Evolutionary conservation across 2,113 vertebrate genomes (phyloP), one percentile per base, ranked within the genome.

Genomic region (Grammomys dolichurus): DNA sequence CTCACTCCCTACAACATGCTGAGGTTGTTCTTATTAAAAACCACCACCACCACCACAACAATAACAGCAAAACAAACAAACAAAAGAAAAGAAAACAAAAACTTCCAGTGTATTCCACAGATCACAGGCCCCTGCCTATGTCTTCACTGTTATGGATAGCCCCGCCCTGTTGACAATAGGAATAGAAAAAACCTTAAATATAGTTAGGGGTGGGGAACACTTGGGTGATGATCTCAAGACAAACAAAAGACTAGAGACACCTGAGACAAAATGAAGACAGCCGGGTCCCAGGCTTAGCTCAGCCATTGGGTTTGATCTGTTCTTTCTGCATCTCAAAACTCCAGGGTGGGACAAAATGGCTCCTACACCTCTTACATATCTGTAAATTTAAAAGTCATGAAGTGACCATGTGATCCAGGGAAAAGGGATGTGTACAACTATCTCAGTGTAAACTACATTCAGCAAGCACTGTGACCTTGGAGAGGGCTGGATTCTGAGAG

Each of bases 201-300:
- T 19, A 28, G 67, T 69, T 33, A 31, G 51, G 48, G 63, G 31
- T 69, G 43, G 20, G 63, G 40, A 31, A 22, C 9, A 17, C 33
- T 46, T 82, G 81, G 0, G 46, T 14, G 54, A 75, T 13, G 54
- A 78, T 2, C 22, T 24, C 63, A 56, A 10, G 14, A n/a, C 43
- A 51, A 58, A 51, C 67, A 31, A 65, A 28, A 70, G 48, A 67
- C 11, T 16, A 7, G 76, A 67, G 58, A 75, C 58, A n/a, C 0
- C 0, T 6, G 36, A n/a, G 0, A 0, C 31, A 31, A 54, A 36
- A 5, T 24, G 13, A n/a, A 69, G 75, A n/a, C 9, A 13, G 43
- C n/a, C 8, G 19, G 20, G 20, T 31, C 60, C 76, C 31, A 22
- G 43, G 11, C n/a, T n/a, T 16, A 7, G 69, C 48, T 73, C 13